Percentiles rank a stretch among this genome's conserved stretches.
phyloP scores from a whole-genome alignment of 2,888 invertebrate species.

The Ecdyonurus torrentis region DNA sequence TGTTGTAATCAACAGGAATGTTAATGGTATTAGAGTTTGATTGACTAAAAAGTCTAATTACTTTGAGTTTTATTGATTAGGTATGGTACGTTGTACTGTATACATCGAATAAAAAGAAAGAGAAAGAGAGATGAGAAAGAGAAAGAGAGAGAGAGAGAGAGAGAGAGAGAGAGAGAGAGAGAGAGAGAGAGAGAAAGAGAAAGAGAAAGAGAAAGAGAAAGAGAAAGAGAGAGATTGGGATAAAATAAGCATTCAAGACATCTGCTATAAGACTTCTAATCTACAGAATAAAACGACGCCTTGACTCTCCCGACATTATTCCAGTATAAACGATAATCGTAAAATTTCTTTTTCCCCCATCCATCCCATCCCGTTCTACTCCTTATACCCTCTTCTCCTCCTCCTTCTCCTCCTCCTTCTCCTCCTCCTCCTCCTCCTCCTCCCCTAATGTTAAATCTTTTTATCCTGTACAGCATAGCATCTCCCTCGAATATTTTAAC shows the following conservation, averaged over 20 bases:
- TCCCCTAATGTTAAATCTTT: not conserved
- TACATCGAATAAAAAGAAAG: not conserved
- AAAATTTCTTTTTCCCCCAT: not conserved
- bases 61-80: not conserved
- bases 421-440: not conserved
- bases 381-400: not conserved
- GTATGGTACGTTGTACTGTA: not conserved
- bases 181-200: not conserved
- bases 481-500: not conserved
- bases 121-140: not conserved
- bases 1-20: not conserved
- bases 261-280: conserved; percentile 1
- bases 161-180: not conserved
- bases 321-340: conserved; percentile 1
- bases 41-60: not conserved
- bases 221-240: not conserved
- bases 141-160: not conserved
- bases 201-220: not conserved
- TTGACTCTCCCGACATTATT: not conserved
- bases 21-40: not conserved
- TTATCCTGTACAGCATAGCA: not conserved
- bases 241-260: conserved; percentile 3
- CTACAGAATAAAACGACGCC: conserved; percentile 4
- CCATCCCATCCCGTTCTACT: not conserved
- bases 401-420: not conserved